Evolutionary conservation across 2,797 vertebrate species (phyloP), one percentile per base, ranked within the genome.

Genomic region (Rhyacichthys aspro): DNA sequence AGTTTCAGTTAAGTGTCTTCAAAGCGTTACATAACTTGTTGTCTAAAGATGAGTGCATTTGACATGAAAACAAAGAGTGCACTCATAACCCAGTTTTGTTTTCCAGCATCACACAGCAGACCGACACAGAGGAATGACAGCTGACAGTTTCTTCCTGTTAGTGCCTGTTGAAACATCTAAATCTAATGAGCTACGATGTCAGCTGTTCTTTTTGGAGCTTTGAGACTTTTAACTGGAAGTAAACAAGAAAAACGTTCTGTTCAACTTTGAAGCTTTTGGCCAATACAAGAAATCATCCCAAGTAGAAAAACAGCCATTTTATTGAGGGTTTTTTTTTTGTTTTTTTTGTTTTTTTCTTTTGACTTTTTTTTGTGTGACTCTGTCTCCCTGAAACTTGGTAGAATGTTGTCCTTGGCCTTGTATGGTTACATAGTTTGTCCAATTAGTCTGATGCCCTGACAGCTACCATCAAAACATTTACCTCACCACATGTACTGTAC

Each of bases 71-170:
- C 70, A 82, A 79, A 82, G 65, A 65, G 18, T 38, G 62, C 54
- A 52, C 52, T 74, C 66, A 71, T 11, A 55, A 64, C 16, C 43
- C 12, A 15, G 16, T 70, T 71, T 76, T 76, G 47, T 60, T 74
- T 63, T 52, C 38, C 49, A 60, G 55, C 60, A 64, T 84, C 65
- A 63, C 57, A 83, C 33, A 45, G 59, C 3, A 43, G 58, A 70
- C 67, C 34, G 43, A 70, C 57, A 55, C 67, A 44, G 67, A 60
- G 75, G 55, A 14, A 16, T 59, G 33, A 76, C 38, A 74, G 72
- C 57, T 45, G 68, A 45, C 32, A 76, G 78, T 43, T 67, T 76
- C 69, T 73, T 38, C 49, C 18, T 81, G 82, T 83, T 69, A 79
- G 32, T 50, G 45, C 36, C 55, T 53, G 41, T 11, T 60, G 55